Evolutionary conservation across 2,797 vertebrate genomes (phyloP), one percentile per base, ranked within the genome.

Genomic region (Poeciliopsis paucimaculata): DNA sequence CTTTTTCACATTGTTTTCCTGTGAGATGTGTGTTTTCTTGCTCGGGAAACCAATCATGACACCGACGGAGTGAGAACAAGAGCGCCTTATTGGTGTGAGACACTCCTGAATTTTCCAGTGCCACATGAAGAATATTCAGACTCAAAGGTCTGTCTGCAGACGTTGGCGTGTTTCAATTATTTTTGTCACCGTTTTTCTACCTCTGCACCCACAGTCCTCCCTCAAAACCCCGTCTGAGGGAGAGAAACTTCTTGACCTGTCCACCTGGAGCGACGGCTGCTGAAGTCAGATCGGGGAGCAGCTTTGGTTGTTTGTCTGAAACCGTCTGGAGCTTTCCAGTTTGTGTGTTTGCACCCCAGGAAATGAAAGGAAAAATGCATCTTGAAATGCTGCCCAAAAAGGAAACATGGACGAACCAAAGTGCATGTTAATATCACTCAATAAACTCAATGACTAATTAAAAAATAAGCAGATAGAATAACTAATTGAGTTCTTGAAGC

Each of bases 381-480:
- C 82, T 80, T 53, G 68, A 82, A 76, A 78, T 55, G 86, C 83
- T 89, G 89, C 84, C 80, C 82, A 77, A 77, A 72, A 72, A 83
- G 73, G 81, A 70, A 82, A 78, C 78, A 7, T 70, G 84, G 84
- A 81, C 81, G 80, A 91, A 91, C 91, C 91, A 92, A 93, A 92
- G 88, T 90, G 91, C 88, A 89, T 88, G 86, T 90, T 86, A 82
- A 62, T 86, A 87, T 78, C 82, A 49, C 43, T 87, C 55, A 77
- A 76, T 46, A 36, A 47, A 78, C 72, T 75, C 36, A 86, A 43
- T 12, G 68, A 55, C 26, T 39, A 16, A n/a, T 11, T 16, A 45
- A 60, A 51, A 68, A 36, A 28, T 73, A 41, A 4, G 23, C 45
- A 26, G 7, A 39, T 77, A 31, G 60, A 55, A 73, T 57, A 47